Conservation (phyloP, 1,140 invertebrate species). For the Subanguina moxae region DNA sequence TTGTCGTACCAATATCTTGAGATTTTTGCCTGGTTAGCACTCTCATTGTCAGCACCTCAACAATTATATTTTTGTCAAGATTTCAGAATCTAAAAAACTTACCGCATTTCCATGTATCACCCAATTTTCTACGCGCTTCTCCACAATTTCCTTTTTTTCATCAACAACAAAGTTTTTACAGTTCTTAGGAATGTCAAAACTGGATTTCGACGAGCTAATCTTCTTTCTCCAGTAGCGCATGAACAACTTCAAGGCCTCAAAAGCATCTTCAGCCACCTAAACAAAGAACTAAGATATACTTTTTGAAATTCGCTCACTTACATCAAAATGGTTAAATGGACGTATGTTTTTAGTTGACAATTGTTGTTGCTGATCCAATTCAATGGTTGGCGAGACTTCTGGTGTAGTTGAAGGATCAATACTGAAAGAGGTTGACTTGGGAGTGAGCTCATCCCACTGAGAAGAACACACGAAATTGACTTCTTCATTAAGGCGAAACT, state of each 20-base stretch:
- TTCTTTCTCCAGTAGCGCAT: slow-evolving; percentile 10
- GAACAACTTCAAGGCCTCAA: not conserved
- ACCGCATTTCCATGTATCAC: not conserved
- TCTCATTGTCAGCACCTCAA: not conserved
- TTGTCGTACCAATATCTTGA: not conserved
- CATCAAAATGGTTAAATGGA: too few relatives aligned
- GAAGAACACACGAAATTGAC: too few relatives aligned
- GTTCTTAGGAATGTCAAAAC: not conserved
- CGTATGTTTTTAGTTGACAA: too few relatives aligned
- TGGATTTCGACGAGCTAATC: not conserved
- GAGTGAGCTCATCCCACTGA: too few relatives aligned
- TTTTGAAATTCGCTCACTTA: too few relatives aligned
- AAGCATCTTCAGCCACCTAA: slow-evolving; percentile 7
- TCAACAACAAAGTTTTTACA: not conserved
- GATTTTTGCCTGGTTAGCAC: not conserved
- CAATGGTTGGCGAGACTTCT: too few relatives aligned
- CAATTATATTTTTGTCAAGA: not conserved
- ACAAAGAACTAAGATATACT: too few relatives aligned
- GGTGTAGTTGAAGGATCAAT: too few relatives aligned
- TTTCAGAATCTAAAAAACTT: not conserved
- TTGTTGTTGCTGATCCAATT: too few relatives aligned
- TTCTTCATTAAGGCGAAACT: too few relatives aligned
- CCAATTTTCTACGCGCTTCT: slow-evolving; percentile 22
- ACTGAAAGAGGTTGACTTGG: too few relatives aligned
- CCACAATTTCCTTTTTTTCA: slow-evolving; percentile 17